These are phyloP conservation scores for Paramacrobiotus metropolitanus DNA, from an alignment of 1,140 invertebrate genomes.

Conservation along the genomic window DNA sequence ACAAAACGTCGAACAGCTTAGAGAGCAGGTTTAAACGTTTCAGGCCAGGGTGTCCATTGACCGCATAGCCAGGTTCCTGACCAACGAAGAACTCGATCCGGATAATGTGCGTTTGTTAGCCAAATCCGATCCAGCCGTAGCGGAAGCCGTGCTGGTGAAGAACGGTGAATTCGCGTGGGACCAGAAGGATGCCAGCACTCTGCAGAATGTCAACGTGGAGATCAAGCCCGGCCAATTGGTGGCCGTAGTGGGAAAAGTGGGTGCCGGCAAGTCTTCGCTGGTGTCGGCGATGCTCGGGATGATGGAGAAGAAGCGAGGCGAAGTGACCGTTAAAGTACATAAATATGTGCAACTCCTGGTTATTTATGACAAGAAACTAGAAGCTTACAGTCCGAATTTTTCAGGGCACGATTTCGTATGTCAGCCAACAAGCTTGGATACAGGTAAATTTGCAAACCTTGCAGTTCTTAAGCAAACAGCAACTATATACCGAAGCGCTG, in stretches of 20 bases:
- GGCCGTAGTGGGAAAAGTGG: constrained; percentile 23
- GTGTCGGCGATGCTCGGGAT: not conserved
- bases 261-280: constrained; percentile 19
- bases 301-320: not conserved
- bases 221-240: constrained; percentile 18
- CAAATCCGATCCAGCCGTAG: not conserved
- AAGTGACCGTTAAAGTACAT: not conserved
- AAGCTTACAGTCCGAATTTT: too few species aligned
- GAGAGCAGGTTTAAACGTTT: too few species aligned
- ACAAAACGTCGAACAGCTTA: too few species aligned
- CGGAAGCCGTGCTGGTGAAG: constrained; percentile 4
- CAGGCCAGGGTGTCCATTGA: constrained; percentile 23
- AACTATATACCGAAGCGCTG: too few species aligned
- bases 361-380: too few species aligned
- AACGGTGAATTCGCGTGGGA: constrained; percentile 11
- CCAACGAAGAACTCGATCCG: constrained; percentile 19
- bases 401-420: too few species aligned
- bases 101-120: constrained; percentile 17
- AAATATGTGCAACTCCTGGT: too few species aligned
- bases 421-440: too few species aligned
- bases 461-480: too few species aligned
- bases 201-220: constrained; percentile 12
- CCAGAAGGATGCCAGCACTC: constrained; percentile 7
- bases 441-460: too few species aligned
- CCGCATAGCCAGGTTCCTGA: constrained; percentile 21